Percentiles rank a stretch among this genome's conserved stretches.
Evolutionary conservation across 2,113 vertebrate genomes (phyloP).

Genomic region (Progne subis): DNA sequence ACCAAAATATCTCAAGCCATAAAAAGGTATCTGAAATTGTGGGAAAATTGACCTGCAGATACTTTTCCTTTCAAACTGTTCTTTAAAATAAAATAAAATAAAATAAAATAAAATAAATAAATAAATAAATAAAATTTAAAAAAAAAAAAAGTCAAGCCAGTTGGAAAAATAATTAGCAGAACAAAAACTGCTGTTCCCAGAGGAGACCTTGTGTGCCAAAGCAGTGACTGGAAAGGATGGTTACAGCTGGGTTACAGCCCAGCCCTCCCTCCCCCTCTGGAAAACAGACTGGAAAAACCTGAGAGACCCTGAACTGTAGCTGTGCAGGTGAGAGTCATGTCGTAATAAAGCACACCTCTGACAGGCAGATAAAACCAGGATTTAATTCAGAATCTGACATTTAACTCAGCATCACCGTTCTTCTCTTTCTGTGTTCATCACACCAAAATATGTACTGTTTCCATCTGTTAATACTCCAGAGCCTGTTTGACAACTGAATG

Average conservation of each 20-base stretch:
- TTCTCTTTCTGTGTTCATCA: not conserved
- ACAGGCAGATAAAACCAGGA: not conserved
- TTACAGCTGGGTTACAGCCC: not conserved
- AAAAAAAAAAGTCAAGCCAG: not conserved
- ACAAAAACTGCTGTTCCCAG: not conserved
- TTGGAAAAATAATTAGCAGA: constrained; percentile 6
- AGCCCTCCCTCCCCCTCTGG: not conserved
- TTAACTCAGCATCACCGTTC: not conserved
- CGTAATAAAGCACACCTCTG: not conserved
- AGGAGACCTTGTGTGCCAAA: not conserved
- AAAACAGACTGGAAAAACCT: not conserved
- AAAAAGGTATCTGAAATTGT: not conserved
- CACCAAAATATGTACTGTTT: not conserved
- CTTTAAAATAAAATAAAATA: not conserved
- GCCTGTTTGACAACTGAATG: constrained; percentile 38
- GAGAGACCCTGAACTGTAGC: not conserved
- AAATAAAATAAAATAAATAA: not conserved
- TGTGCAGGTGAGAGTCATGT: not conserved
- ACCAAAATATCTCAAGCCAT: fast-evolving
- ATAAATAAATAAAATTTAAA: too few species aligned
- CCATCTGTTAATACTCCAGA: constrained; percentile 42
- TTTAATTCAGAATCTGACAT: not conserved
- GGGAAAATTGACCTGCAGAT: not conserved
- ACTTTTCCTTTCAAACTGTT: not conserved
- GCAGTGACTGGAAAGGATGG: not conserved